Evolutionary conservation across 2,113 vertebrate species (phyloP), one percentile per base, ranked within the genome.

Genomic region (Hirundichthys speculiger): DNA sequence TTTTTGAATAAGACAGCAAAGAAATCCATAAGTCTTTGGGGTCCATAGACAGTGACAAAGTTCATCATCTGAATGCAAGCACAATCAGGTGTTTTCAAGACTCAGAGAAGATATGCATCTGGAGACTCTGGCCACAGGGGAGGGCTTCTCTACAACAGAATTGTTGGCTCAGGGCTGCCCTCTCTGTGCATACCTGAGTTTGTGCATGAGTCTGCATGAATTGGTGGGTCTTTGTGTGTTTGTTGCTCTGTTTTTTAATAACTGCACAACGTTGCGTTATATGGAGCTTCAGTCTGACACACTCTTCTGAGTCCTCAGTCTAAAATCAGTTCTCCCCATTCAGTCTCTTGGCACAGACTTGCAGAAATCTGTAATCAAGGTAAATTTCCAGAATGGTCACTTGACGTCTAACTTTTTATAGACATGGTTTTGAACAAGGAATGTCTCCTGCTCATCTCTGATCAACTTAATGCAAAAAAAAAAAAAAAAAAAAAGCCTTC

Each of bases 91-190:
- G 79, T 83, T 86, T 76, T 77, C 64, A 80, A 47, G 63, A 69
- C 79, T 75, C 67, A 61, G 38, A 57, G 60, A 22, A 82, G 87
- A 89, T 88, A 85, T 71, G 49, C 60, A 87, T 91, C 82, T 88
- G 49, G 30, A 83, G 51, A 48, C 61, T 65, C 46, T 79, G 85
- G 77, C 77, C 75, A 40, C 1, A 22, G 68, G 78, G 67, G 66
- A 83, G 70, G 64, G 74, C 73, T 80, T 70, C 41, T 41, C 79
- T 84, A 72, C 48, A 67, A 79, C 69, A 69, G 79, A 81, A 83
- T 77, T 69, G 76, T 70, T 86, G 82, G 84, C 84, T 86, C 83
- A 73, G 68, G 80, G 80, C 75, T 80, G 78, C 80, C 65, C 87
- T 83, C 80, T 84, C 82, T 89, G 82, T 86, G 87, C 73, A 77